Base-by-base conservation (phyloP, 2,797 vertebrate genomes). In the Eptatretus atami region DNA sequence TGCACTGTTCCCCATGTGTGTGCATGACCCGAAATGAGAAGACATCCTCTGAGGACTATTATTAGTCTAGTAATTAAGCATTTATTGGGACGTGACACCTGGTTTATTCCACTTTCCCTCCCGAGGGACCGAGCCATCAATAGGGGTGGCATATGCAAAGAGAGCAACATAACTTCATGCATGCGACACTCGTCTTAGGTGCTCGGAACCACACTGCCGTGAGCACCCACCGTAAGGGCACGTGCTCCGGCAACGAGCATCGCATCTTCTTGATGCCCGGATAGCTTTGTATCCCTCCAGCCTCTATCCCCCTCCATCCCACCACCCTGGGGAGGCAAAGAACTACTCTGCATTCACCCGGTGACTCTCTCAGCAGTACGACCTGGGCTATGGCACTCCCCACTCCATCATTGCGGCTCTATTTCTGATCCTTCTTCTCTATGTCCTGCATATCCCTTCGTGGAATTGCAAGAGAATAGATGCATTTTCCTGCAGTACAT, bases 31-130 rank as follows among this genome's bases (percentile, higher is more conserved):
- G 66, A 65, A 66, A 66, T 65, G 63, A 52, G 70, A 68, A 65
- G 63, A 65, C 64, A 70, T 65, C 71, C 79, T 75, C 80, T 67
- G 73, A 77, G 77, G 78, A 81, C 74, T 72, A 72, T 79, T 82
- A 81, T 82, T 82, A 84, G 83, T 81, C 79, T 79, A 77, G 80
- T 85, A 80, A 86, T 86, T 82, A 85, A 82, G 79, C 80, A 73
- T 81, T 79, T 82, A 80, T 83, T 81, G 78, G 79, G 71, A 71
- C 74, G 75, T 61, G 76, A 78, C 83, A 84, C 82, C 85, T 87
- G 85, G 76, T 75, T 76, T 79, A 79, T 68, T 67, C 68, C 70
- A 65, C 70, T 68, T 19, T 15, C 9, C 12, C 69, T 69, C 71
- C 77, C 76, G 76, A 31, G 13, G 74, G 75, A 78, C 78, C 66